Conservation (phyloP, 2,113 vertebrate species). For the Athene cunicularia region DNA sequence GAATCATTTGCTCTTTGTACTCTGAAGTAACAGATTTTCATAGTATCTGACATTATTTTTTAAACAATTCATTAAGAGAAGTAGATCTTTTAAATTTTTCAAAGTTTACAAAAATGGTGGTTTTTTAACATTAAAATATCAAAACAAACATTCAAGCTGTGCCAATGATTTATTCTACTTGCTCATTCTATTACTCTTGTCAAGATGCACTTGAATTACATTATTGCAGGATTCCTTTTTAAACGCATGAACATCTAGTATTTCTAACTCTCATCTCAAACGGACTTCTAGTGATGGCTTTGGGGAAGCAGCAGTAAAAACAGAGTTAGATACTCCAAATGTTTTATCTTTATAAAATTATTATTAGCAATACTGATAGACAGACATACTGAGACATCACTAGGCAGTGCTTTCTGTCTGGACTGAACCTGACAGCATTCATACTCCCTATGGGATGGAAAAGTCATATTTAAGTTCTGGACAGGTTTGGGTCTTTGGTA, state of each 20-base stretch:
- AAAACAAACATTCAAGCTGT: not conserved
- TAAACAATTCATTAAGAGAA: not conserved
- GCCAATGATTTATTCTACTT: not conserved
- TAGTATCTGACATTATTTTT: not conserved
- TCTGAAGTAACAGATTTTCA: not conserved
- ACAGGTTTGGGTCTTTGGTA: not conserved
- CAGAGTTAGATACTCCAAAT: not conserved
- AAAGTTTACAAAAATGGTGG: not conserved
- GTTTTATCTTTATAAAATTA: not conserved
- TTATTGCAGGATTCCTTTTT: not conserved
- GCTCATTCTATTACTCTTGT: not conserved
- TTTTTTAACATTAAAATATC: not conserved
- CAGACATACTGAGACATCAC: not conserved
- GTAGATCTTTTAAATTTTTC: not conserved
- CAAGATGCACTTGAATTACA: not conserved
- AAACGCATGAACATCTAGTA: not conserved
- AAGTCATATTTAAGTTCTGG: not conserved
- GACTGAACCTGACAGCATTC: not conserved
- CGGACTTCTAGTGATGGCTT: not conserved
- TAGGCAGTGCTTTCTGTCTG: not conserved
- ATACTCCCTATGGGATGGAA: not conserved
- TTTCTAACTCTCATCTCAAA: not conserved
- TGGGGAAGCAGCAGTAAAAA: not conserved
- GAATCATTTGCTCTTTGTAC: not conserved
- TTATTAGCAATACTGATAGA: not conserved